phyloP scores from a whole-genome alignment of 1,140 invertebrate genomes.

The Ostrea edulis region DNA sequence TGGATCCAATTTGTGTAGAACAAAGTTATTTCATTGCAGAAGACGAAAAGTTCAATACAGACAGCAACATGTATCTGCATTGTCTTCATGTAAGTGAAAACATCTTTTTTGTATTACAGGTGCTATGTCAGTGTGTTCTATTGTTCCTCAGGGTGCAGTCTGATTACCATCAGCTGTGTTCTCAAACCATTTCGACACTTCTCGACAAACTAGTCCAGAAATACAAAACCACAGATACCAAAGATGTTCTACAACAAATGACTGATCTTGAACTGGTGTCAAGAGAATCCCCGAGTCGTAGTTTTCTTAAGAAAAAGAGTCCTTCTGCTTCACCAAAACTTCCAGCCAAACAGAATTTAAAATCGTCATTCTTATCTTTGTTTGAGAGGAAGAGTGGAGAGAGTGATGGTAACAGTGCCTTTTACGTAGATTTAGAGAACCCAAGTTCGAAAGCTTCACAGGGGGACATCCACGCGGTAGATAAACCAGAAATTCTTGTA shows the following conservation, averaged over 20 bases:
- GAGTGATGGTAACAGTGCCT: conserved; percentile 68
- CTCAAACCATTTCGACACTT: conserved; percentile 64
- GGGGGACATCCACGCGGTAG: conserved; percentile 17
- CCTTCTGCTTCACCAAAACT: conserved; percentile 59
- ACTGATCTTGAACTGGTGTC: conserved; percentile 61
- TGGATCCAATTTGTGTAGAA: too few relatives aligned
- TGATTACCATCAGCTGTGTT: conserved; percentile 72
- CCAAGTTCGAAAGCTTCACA: conserved; percentile 29
- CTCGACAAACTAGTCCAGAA: conserved; percentile 62
- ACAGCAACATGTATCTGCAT: too few relatives aligned
- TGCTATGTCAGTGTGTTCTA: conserved; percentile 66
- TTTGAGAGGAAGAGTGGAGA: conserved; percentile 71
- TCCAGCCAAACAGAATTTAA: conserved; percentile 58
- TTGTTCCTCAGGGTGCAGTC: conserved; percentile 71
- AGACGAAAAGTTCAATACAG: too few relatives aligned
- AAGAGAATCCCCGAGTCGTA: conserved; percentile 54
- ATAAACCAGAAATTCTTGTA: conserved; percentile 61
- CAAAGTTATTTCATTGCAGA: too few relatives aligned
- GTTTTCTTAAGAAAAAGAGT: conserved; percentile 56
- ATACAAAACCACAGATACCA: conserved; percentile 60
- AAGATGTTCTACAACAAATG: conserved; percentile 59
- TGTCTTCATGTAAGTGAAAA: neutral
- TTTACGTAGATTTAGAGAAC: conserved; percentile 69
- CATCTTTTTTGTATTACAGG: conserved; percentile 58
- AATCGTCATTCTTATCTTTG: conserved; percentile 70